A percentile compares a stretch with the other conserved stretches of the same genome.
phyloP scores from a whole-genome alignment of 2,113 vertebrate genomes.

The Tyto alba region DNA sequence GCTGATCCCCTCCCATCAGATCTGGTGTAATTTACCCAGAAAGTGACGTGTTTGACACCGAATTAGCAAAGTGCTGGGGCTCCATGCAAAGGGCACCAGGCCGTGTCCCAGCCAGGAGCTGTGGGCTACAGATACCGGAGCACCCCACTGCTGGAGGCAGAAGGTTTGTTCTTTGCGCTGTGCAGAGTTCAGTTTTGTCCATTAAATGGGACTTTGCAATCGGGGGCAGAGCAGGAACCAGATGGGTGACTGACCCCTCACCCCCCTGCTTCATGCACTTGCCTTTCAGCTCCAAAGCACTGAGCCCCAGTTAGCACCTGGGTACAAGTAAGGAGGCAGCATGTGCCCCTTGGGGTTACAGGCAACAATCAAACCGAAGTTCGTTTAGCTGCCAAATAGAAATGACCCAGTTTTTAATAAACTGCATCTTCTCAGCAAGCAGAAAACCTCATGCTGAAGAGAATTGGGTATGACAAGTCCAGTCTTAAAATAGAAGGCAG shows the following conservation, averaged over 20 bases:
- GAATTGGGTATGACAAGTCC: slow-evolving; percentile 43
- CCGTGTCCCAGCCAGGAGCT: background rate
- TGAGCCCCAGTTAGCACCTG: background rate
- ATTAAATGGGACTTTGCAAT: background rate
- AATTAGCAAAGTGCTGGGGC: background rate
- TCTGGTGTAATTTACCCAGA: background rate
- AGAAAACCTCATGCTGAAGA: slow-evolving; percentile 2
- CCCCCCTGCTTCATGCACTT: background rate
- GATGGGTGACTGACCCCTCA: background rate
- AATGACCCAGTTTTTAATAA: slow-evolving; percentile 44
- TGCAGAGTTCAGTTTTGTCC: background rate
- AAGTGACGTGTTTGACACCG: background rate
- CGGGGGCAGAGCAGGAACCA: background rate
- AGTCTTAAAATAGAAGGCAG: slow-evolving; percentile 56
- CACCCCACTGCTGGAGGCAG: background rate
- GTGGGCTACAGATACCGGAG: background rate
- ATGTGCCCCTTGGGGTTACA: background rate
- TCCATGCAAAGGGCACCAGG: background rate
- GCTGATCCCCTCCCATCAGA: background rate
- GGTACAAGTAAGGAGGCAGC: background rate
- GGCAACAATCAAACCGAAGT: background rate
- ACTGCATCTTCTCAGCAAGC: background rate
- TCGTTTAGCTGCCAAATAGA: background rate
- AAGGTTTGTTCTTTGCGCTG: background rate
- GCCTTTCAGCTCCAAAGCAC: background rate